Evolutionary conservation across 2,113 vertebrate species (phyloP), one percentile per base, ranked within the genome.

Genomic region (Gymnogyps californianus): DNA sequence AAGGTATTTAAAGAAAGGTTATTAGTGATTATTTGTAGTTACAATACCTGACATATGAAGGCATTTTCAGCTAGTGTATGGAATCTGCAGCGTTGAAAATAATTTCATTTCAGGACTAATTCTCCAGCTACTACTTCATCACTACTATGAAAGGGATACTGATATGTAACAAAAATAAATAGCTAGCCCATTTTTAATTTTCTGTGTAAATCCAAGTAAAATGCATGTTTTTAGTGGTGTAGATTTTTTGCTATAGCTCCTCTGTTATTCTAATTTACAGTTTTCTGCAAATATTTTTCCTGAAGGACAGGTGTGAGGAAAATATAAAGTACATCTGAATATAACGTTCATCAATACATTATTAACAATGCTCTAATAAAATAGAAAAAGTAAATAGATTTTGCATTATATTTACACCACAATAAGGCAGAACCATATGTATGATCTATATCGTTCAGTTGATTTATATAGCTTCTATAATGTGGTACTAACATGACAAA

Each of bases 1-100:
- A 98, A 99, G 99, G 99, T 99, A 99, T 40, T 80, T 17, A 10
- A 26, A 26, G 20, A n/a, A 25, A 44, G 28, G 7, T 31, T 28
- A 1, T 24, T n/a, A 10, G 34, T 24, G 9, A 31, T 31, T 34
- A 3, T 71, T 72, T 83, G 24, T 75, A 72, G 11, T 38, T 78
- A 8, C 20, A 49, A 14, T 20, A 8, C 3, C 0, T 24, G n/a
- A 34, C n/a, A 21, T 28, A 21, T 24, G 29, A 82, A 65, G 13
- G 51, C 6, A 0, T 89, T 91, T 83, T 29, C 46, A 78, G 26
- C 22, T 7, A 22, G 22, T 7, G 6, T 9, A 3, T 9, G 85
- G 42, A 12, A 31, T 83, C 70, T 64, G 12, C 5, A 54, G 44
- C 3, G 0, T 77, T 83, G 46, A 74, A 91, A 90, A 67, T 74